A percentile compares a stretch with the other conserved stretches of the same genome.
phyloP scores from a whole-genome alignment of 2,797 vertebrate genomes.

The Scomberomorus guttatus region DNA sequence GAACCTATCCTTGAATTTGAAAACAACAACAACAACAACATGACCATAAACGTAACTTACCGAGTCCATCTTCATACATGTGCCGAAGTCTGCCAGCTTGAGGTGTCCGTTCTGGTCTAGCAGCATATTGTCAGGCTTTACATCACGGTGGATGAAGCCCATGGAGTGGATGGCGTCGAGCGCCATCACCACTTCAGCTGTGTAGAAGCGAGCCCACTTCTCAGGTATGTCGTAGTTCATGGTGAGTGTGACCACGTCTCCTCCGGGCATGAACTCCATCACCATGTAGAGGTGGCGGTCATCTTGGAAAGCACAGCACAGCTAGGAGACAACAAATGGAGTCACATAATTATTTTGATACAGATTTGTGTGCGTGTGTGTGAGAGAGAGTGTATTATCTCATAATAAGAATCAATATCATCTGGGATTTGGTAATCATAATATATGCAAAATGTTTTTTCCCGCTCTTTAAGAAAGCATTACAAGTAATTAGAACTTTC shows the following conservation, averaged over 20 bases:
- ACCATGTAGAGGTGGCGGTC: slow-evolving; percentile 96
- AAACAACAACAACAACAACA: not conserved
- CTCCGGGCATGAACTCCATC: slow-evolving; percentile 99
- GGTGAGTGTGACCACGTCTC: slow-evolving; percentile 97
- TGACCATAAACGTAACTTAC: slow-evolving; percentile 79
- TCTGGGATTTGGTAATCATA: too few species aligned
- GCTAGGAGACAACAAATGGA: slow-evolving; percentile 73
- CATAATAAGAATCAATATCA: too few species aligned
- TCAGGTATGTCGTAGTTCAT: slow-evolving; percentile 98
- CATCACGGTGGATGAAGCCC: slow-evolving; percentile 97
- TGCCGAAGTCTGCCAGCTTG: slow-evolving; percentile 98
- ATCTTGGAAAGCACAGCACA: slow-evolving; percentile 98
- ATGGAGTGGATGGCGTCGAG: slow-evolving; percentile 97
- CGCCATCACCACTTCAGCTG: slow-evolving; percentile 95
- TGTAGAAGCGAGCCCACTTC: slow-evolving; percentile 97
- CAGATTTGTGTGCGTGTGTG: not conserved
- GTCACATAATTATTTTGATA: not conserved
- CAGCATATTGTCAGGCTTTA: slow-evolving; percentile 99
- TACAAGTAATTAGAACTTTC: too few species aligned
- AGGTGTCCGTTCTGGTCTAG: slow-evolving; percentile 94
- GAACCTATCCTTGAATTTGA: not conserved
- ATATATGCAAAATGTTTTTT: too few species aligned
- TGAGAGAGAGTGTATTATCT: not conserved
- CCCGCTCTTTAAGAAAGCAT: too few species aligned
- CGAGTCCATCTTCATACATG: slow-evolving; percentile 98